Percentiles rank a stretch among this genome's conserved stretches.
phyloP scores from a whole-genome alignment of 2,888 invertebrate species.

The Belgica antarctica region DNA sequence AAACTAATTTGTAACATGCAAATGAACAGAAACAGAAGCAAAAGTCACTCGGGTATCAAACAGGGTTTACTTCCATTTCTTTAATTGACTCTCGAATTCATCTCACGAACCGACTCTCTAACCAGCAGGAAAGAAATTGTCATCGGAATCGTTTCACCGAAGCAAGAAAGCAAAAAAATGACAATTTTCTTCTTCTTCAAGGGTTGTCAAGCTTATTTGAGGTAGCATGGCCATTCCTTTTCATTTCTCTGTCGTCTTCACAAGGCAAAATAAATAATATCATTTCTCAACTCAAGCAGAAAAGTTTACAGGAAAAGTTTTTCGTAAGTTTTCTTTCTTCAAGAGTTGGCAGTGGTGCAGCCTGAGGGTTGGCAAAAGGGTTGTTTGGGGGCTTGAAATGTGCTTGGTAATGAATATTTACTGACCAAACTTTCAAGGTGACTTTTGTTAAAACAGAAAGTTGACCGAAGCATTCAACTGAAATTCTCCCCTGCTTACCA shows the following conservation, averaged over 20 bases:
- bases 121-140: conserved; percentile 39
- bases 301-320: not conserved
- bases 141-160: conserved; percentile 19
- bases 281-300: conserved; percentile 40
- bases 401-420: too few species aligned
- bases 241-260: not conserved
- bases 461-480: too few species aligned
- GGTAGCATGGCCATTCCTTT: conserved; percentile 29
- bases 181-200: conserved; percentile 13
- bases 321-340: not conserved
- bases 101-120: conserved; percentile 24
- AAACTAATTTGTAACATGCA: conserved; percentile 42
- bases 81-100: conserved; percentile 41
- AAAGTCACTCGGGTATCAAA: conserved; percentile 36
- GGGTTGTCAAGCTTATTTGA: not conserved
- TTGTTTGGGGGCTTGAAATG: too few species aligned
- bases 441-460: not conserved
- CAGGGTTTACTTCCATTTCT: conserved; percentile 22
- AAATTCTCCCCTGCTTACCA: too few species aligned
- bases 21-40: conserved; percentile 35
- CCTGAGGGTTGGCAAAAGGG: too few species aligned
- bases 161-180: not conserved
- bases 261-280: conserved; percentile 35
- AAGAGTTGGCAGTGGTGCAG: too few species aligned
- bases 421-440: too few species aligned